phyloP scores from a whole-genome alignment of 2,797 vertebrate genomes.

The Eidolon dupreanum region DNA sequence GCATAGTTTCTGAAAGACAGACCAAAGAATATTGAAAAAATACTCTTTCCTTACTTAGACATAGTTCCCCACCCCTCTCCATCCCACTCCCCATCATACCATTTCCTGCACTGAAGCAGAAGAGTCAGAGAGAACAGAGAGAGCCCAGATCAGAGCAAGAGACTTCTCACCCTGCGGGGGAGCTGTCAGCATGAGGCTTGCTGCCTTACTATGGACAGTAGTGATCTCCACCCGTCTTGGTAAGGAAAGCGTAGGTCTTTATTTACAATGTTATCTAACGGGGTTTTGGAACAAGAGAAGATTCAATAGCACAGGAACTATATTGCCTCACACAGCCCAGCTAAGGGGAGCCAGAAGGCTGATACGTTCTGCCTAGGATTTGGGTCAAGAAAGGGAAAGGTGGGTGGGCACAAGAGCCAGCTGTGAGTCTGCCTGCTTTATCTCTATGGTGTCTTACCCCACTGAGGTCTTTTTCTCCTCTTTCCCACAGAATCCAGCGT shows the following conservation, averaged over 20 bases:
- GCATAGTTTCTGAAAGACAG: conserved; percentile 3
- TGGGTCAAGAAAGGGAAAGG: neutral
- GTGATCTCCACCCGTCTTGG: neutral
- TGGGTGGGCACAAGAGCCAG: neutral
- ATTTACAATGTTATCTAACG: neutral
- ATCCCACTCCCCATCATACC: neutral
- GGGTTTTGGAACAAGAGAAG: neutral
- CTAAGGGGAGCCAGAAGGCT: neutral
- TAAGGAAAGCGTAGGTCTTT: conserved; percentile 9
- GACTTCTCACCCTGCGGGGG: neutral
- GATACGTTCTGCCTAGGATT: neutral
- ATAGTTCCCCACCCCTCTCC: neutral
- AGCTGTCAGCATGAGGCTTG: neutral
- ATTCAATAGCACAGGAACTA: neutral
- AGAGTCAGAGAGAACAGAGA: neutral
- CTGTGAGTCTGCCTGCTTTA: neutral
- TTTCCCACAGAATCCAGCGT: neutral
- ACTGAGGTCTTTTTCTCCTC: neutral
- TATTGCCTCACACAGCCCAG: neutral
- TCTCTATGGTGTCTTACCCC: neutral
- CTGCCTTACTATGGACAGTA: neutral
- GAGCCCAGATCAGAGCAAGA: neutral
- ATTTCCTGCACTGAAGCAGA: conserved; percentile 45
- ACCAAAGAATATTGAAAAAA: neutral
- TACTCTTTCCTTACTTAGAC: neutral